Conservation (phyloP, 1,140 invertebrate genomes). For the Trinorchestia longiramus region DNA sequence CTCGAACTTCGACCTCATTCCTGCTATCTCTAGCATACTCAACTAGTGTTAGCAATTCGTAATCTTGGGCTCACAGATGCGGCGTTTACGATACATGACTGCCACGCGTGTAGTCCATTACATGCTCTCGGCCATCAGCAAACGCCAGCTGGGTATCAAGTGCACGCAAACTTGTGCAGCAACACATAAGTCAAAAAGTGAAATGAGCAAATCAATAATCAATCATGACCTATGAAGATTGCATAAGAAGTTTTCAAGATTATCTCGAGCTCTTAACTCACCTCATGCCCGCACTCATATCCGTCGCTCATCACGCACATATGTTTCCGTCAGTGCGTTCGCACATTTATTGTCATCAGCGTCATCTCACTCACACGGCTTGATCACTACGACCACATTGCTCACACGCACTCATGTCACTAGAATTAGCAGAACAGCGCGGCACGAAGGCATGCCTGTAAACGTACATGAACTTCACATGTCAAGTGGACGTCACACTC, state of each 20-base stretch:
- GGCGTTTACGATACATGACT: background rate
- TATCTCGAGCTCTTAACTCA: background rate
- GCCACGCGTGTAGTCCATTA: background rate
- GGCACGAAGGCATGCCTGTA: background rate
- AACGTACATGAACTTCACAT: background rate
- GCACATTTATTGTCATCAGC: background rate
- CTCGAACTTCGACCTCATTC: background rate
- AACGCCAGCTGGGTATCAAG: background rate
- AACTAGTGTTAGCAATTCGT: background rate
- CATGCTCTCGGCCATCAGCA: background rate
- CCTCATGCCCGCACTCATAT: background rate
- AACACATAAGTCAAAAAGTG: background rate
- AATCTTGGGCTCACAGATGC: background rate
- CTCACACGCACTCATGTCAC: background rate
- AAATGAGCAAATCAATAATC: background rate
- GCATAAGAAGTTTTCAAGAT: background rate
- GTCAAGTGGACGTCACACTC: background rate
- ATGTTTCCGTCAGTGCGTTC: background rate
- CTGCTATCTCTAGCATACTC: background rate
- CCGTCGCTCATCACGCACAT: conserved; percentile 4
- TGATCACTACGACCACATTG: background rate
- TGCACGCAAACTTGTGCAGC: background rate
- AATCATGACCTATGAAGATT: background rate
- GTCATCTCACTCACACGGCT: background rate
- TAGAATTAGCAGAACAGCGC: background rate